Percentiles rank a stretch among this genome's conserved stretches.
Conservation (phyloP, 2,113 vertebrate genomes). For the Channa maculata region DNA sequence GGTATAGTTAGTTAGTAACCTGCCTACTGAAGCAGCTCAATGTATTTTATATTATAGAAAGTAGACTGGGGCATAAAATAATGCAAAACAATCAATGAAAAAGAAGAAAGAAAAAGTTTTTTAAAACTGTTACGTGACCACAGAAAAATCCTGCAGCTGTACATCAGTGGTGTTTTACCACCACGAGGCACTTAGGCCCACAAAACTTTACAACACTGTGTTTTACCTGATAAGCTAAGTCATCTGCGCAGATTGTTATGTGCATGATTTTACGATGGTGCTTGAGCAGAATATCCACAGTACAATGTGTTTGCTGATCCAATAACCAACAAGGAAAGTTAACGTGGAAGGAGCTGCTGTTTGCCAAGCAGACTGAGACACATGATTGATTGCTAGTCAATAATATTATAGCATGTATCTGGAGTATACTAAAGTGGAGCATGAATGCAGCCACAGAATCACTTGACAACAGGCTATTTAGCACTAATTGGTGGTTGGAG, state of each 20-base stretch:
- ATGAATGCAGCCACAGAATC: conserved; percentile 40
- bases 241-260: conserved; percentile 54
- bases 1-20: too few relatives aligned
- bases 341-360: conserved; percentile 75
- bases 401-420: conserved; percentile 55
- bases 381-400: conserved; percentile 66
- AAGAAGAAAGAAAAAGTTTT: conserved; percentile 5
- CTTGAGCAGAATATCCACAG: conserved; percentile 67
- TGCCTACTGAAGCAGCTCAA: neutral
- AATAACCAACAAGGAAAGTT: conserved; percentile 76
- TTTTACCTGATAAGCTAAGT: conserved; percentile 65
- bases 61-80: neutral
- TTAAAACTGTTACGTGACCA: too few relatives aligned
- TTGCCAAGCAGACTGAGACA: conserved; percentile 71
- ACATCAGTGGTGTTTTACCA: conserved; percentile 43
- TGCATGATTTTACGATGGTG: conserved; percentile 71
- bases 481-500: conserved; percentile 16
- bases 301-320: conserved; percentile 76
- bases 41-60: neutral
- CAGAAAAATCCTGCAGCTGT: conserved; percentile 28
- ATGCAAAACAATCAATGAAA: conserved; percentile 9
- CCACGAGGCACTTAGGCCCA: conserved; percentile 59
- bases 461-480: conserved; percentile 23
- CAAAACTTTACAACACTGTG: conserved; percentile 62
- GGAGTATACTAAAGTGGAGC: conserved; percentile 36